A percentile compares a stretch with the other conserved stretches of the same genome.
These are phyloP conservation scores for Pyrocoelia pectoralis DNA, from an alignment of 2,888 invertebrate species.

Conservation along the genomic window DNA sequence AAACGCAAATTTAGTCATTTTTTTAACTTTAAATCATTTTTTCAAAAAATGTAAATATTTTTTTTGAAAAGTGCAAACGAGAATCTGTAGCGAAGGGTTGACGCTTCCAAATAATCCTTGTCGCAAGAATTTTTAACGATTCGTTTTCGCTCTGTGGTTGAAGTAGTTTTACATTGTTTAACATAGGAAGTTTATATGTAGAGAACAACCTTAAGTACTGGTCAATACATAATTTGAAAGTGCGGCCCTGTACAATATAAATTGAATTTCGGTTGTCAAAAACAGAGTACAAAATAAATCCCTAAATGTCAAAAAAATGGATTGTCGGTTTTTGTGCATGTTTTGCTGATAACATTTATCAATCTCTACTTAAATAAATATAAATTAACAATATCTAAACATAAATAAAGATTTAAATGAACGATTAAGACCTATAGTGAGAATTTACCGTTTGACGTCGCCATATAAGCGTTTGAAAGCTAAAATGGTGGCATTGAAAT, in stretches of 20 bases:
- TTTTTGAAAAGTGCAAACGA: no score
- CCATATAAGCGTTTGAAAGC: slow-evolving; percentile 31
- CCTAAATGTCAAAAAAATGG: slow-evolving; percentile 46
- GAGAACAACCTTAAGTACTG: no score
- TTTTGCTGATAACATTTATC: slow-evolving; percentile 23
- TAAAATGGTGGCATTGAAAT: slow-evolving; percentile 69
- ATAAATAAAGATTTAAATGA: slow-evolving; percentile 5
- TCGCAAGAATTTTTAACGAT: no score
- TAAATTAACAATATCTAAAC: background rate
- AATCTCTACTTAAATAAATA: slow-evolving; percentile 3
- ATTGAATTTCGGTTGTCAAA: slow-evolving; percentile 34
- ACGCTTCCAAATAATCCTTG: no score
- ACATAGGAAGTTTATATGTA: no score
- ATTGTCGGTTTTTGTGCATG: slow-evolving; percentile 29
- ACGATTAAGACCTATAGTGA: background rate
- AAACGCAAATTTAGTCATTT: no score
- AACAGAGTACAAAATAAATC: background rate
- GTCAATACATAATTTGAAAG: no score
- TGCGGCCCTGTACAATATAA: slow-evolving; percentile 4
- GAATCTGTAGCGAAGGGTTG: no score
- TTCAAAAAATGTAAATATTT: no score
- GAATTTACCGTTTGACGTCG: slow-evolving; percentile 46
- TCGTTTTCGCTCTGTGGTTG: no score
- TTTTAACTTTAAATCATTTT: no score
- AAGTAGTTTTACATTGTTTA: no score